Evolutionary conservation across 2,888 invertebrate genomes (phyloP), one percentile per base, ranked within the genome.

Genomic region (Hemaris fuciformis): DNA sequence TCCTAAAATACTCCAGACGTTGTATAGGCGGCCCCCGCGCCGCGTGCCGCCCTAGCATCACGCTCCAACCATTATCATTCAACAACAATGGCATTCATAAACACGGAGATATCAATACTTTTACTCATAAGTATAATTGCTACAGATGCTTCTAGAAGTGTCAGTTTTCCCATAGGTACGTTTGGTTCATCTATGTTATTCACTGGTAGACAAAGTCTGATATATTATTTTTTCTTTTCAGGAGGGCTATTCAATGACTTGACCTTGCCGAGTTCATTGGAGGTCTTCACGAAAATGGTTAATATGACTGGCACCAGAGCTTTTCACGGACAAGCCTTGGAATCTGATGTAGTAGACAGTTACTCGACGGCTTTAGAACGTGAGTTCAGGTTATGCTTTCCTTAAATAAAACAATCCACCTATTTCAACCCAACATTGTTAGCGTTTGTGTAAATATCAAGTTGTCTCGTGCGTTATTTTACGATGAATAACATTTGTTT

Each of bases 1-100:
- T 91, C 92, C 89, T 88, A 90, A 92, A 92, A 91, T 91, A 92
- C 80, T 80, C 75, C 85, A 88, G 85, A 87, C 84, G 81, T 77
- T 74, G 78, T 71, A 77, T 69, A 81, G 72, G 80, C 81, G 81
- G 79, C 81, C 70, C 70, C 71, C 74, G 72, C 73, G 81, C 73
- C 82, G 82, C 84, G 73, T 78, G 79, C 75, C 66, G 73, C 73
- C 75, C 71, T 67, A 73, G n/a, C 38, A 80, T 77, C 68, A 79
- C 69, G 70, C 64, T 64, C 66, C 58, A 60, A 71, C 64, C 63
- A 67, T 64, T 63, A 67, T 71, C 70, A 66, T 61, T 66, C 71
- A 71, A 76, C 57, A 75, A 72, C 65, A 75, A 76, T 71, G 71
- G 70, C 66, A 61, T 71, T 67, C 64, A 66, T 76, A 68, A 71